Conservation (phyloP, 2,113 vertebrate species). For the Conger conger region DNA sequence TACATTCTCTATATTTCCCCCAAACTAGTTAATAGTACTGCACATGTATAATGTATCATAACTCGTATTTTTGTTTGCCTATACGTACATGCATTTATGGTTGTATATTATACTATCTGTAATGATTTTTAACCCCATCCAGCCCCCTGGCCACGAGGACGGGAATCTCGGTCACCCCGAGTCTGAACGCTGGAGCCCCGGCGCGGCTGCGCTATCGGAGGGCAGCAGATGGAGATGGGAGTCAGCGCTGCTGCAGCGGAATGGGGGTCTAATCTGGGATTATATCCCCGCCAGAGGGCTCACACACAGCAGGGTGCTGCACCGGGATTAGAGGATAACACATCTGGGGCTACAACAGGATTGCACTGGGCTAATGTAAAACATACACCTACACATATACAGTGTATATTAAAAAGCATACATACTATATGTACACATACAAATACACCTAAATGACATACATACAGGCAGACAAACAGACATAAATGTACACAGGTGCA, state of each 20-base stretch:
- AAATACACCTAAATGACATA: no score
- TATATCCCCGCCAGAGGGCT: slow-evolving; percentile 27
- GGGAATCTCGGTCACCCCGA: background rate
- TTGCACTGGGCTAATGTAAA: background rate
- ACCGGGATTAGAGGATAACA: background rate
- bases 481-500: no score
- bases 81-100: no score
- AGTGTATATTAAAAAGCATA: no score
- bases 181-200: background rate
- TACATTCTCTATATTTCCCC: background rate
- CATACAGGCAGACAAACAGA: no score
- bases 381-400: no score
- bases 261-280: slow-evolving; percentile 23
- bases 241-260: slow-evolving; percentile 27
- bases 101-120: background rate
- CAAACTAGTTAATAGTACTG: background rate
- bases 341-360: background rate
- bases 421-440: no score
- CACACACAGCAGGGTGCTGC: background rate
- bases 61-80: background rate
- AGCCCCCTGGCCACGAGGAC: no score
- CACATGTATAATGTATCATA: background rate
- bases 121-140: background rate
- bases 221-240: slow-evolving; percentile 10
- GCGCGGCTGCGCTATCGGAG: background rate